Conservation (phyloP, 2,797 vertebrate genomes). For the Sphenopsis melanotis region DNA sequence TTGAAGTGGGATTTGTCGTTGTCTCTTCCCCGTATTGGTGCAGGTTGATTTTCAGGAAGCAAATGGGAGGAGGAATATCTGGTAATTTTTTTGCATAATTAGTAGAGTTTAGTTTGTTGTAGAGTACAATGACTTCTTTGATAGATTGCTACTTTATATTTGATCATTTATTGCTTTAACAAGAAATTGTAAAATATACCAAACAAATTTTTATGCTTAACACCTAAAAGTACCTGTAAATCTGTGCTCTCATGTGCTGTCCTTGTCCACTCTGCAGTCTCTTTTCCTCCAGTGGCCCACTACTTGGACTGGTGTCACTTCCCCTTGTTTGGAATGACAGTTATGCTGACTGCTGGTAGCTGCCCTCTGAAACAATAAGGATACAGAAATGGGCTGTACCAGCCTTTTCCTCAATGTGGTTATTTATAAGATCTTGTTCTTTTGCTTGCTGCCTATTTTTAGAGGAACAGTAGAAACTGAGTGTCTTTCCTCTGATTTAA, state of each 20-base stretch:
- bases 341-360: not conserved
- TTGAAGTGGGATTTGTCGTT: not conserved
- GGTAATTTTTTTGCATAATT: not conserved
- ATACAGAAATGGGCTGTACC: not conserved
- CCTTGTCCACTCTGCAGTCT: not conserved
- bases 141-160: not conserved
- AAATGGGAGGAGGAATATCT: not conserved
- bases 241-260: not conserved
- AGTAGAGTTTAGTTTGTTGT: not conserved
- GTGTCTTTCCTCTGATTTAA: not conserved
- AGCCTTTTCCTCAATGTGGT: not conserved
- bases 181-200: not conserved
- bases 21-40: not conserved
- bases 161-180: not conserved
- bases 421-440: not conserved
- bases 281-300: not conserved
- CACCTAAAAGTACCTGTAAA: not conserved
- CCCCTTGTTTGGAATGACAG: not conserved
- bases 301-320: not conserved
- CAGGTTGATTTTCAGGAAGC: not conserved
- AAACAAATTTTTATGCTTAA: not conserved
- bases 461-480: not conserved
- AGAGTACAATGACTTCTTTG: not conserved
- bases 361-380: not conserved
- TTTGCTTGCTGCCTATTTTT: not conserved